Evolutionary conservation across 2,113 vertebrate species (phyloP).

Genomic region (Embiotoca jacksoni): DNA sequence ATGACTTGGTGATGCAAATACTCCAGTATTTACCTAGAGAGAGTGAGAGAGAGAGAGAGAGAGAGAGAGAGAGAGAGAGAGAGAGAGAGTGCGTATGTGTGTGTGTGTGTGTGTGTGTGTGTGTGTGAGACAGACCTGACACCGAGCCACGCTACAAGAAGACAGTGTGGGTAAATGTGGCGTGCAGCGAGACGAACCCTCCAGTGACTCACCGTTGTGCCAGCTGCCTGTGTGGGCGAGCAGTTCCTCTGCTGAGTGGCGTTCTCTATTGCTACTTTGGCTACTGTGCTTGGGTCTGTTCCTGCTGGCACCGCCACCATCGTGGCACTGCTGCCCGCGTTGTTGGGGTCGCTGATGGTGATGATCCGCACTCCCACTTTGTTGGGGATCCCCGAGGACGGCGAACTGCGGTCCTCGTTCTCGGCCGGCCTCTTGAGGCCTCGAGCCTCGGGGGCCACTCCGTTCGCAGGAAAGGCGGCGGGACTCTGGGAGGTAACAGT

Average conservation of each 20-base stretch:
- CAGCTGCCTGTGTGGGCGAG: conserved; percentile 87
- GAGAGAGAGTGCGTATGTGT: too few species aligned
- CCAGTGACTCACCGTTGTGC: conserved; percentile 87
- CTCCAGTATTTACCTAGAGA: not conserved
- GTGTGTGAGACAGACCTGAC: conserved; percentile 15
- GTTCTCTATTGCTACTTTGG: conserved; percentile 99
- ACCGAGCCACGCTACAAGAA: not conserved
- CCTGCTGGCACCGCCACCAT: conserved; percentile 99
- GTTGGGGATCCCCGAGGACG: conserved; percentile 93
- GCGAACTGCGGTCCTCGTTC: conserved; percentile 87
- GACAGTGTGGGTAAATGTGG: not conserved
- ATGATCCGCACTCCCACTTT: conserved; percentile 99
- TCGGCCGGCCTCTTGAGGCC: conserved; percentile 94
- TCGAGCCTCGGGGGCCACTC: conserved; percentile 89
- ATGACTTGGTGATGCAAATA: not conserved
- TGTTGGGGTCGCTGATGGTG: conserved; percentile 99
- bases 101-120: too few species aligned
- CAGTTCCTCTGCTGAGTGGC: conserved; percentile 97
- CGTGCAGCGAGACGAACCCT: conserved; percentile 2
- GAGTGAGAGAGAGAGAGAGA: too few species aligned
- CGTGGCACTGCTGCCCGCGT: conserved; percentile 95
- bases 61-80: too few species aligned
- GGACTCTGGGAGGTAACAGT: conserved; percentile 86
- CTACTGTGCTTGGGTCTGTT: conserved; percentile 98
- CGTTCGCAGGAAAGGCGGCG: conserved; percentile 90